These are phyloP conservation scores for Petaurus breviceps DNA, from an alignment of 2,113 vertebrate genomes.

Conservation along the genomic window DNA sequence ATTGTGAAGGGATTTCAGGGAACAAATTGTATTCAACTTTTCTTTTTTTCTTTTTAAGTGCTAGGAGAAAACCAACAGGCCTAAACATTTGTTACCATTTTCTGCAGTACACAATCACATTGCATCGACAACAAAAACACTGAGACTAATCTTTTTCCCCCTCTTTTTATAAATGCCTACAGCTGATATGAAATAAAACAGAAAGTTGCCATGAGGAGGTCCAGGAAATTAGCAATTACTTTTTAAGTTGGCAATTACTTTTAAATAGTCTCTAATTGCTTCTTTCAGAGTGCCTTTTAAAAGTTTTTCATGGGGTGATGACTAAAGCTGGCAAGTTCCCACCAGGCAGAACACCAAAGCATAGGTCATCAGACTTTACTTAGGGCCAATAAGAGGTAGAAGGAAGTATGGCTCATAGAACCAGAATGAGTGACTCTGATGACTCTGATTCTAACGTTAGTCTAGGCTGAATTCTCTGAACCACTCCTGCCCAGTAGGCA, in stretches of 20 bases:
- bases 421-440: conserved; percentile 40
- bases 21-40: conserved; percentile 40
- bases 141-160: background rate
- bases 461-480: background rate
- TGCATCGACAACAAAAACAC: background rate
- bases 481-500: background rate
- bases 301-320: conserved; percentile 57
- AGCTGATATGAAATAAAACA: conserved; percentile 43
- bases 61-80: conserved; percentile 28
- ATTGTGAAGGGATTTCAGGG: conserved; percentile 59
- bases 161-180: conserved; percentile 46
- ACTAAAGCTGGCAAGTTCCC: conserved; percentile 33
- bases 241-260: conserved; percentile 65
- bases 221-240: conserved; percentile 58
- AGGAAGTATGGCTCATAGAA: background rate
- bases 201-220: conserved; percentile 51
- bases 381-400: conserved; percentile 42
- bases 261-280: conserved; percentile 62
- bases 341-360: conserved; percentile 43
- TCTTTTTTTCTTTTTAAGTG: conserved; percentile 58
- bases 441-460: background rate
- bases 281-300: conserved; percentile 56
- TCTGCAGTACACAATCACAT: conserved; percentile 37
- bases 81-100: conserved; percentile 44
- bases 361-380: conserved; percentile 9